A percentile compares a stretch with the other conserved stretches of the same genome.
Conservation (phyloP, 2,113 vertebrate genomes). For the Nothocercus nigrocapillus region DNA sequence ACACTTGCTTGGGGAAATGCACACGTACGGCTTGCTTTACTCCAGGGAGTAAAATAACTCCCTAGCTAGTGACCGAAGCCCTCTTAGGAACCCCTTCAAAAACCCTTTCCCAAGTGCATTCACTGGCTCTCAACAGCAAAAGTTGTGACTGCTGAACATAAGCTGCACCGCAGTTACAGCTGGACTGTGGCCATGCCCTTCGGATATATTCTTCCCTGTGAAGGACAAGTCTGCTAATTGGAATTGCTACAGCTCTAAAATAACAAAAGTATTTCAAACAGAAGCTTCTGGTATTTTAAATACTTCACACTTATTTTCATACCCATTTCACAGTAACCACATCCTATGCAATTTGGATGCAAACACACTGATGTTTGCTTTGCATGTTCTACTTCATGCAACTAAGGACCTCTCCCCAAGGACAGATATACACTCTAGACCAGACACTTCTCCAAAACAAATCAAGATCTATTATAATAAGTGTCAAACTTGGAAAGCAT, state of each 20-base stretch:
- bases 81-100: neutral
- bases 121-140: neutral
- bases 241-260: constrained; percentile 31
- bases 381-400: neutral
- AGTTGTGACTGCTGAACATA: neutral
- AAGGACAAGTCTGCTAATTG: constrained; percentile 41
- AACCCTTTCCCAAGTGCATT: neutral
- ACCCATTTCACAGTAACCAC: neutral
- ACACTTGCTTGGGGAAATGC: neutral
- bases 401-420: neutral
- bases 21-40: accelerated
- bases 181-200: constrained; percentile 54
- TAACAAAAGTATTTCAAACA: constrained; percentile 6
- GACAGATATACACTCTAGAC: neutral
- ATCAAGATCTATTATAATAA: neutral
- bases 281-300: neutral
- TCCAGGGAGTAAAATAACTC: neutral
- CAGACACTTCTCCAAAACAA: neutral
- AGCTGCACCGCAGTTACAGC: neutral
- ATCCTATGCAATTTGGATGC: neutral
- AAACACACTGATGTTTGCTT: neutral
- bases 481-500: neutral
- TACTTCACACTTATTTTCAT: neutral
- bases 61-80: neutral
- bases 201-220: neutral